Evolutionary conservation across 2,888 invertebrate genomes (phyloP), one percentile per base, ranked within the genome.

Genomic region (Macaria notata): DNA sequence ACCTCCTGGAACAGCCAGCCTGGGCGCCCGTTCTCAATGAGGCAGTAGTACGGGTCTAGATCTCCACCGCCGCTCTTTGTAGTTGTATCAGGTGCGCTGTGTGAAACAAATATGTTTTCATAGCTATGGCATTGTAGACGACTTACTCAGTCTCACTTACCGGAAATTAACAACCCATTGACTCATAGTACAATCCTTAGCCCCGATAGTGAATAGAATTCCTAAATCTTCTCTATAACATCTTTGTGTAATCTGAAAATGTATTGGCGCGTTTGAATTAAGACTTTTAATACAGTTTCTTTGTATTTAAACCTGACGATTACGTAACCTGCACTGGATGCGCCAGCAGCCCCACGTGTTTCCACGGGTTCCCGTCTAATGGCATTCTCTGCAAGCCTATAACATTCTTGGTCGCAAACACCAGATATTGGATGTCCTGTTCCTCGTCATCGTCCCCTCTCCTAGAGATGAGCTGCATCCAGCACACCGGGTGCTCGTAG

Each of bases 311-410:
- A 41, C 41, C 4, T 41, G 41, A 41, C 9, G 3, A 41, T 9
- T 41, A n/a, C 41, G 8, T 8, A 41, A 41, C 95, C 84, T 93
- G 92, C 50, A 79, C 74, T 0, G 95, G 95, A 79, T 96, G 95
- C 3, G 93, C 95, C 31, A 94, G 84, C 59, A 94, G 75, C 0
- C 92, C 94, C 0, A 93, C 84, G 65, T 92, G 93, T 69, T 92
- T 93, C 86, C 94, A 95, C 4, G 96, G 96, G 78, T 96, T 96
- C 0, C 96, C 96, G 74, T 95, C 95, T 0, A 95, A 80, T 0
- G 96, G 95, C 72, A 95, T 73, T 61, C 93, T 92, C 75, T 95
- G 94, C 29, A 96, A 76, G 0, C 96, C 96, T 5, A 96, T 92
- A 65, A 94, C 92, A 67, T 93, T 93, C 46, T 92, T 88, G 1